These are phyloP conservation scores for Macrocentrus cingulum DNA, from an alignment of 1,140 invertebrate genomes.

Conservation along the genomic window DNA sequence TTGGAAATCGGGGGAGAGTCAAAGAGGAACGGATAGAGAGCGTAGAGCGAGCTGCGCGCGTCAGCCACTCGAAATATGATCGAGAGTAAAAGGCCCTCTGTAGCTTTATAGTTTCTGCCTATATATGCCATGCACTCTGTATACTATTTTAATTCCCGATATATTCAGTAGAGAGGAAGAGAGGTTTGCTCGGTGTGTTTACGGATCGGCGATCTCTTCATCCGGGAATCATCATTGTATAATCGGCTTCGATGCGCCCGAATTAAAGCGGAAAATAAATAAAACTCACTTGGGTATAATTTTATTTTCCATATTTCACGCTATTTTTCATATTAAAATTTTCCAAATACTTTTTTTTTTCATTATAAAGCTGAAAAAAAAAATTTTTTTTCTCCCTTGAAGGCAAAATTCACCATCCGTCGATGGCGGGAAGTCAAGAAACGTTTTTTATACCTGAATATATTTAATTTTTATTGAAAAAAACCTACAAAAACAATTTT, in stretches of 20 bases:
- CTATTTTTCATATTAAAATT: too few relatives aligned
- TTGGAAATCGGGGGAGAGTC: constrained; percentile 11
- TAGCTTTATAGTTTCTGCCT: neutral
- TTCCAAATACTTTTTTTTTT: too few relatives aligned
- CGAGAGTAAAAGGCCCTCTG: constrained; percentile 13
- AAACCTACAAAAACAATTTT: too few relatives aligned
- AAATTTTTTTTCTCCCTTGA: too few relatives aligned
- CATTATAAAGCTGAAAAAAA: too few relatives aligned
- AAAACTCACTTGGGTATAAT: neutral
- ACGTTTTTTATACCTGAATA: too few relatives aligned
- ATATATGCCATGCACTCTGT: too few relatives aligned
- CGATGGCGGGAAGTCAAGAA: too few relatives aligned
- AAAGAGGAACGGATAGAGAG: constrained; percentile 18
- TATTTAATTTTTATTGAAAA: too few relatives aligned
- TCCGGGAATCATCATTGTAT: constrained; percentile 10
- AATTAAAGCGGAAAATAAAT: constrained; percentile 8
- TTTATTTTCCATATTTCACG: too few relatives aligned
- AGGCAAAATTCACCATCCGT: too few relatives aligned
- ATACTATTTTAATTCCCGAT: constrained; percentile 12
- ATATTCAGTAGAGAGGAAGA: constrained; percentile 9
- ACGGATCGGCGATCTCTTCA: constrained; percentile 9
- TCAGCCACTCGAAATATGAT: constrained; percentile 32
- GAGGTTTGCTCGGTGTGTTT: constrained; percentile 13
- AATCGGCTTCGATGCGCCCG: constrained; percentile 1
- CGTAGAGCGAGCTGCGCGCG: constrained; percentile 19